Conservation (phyloP, 2,888 invertebrate species). For the Craniophora ligustri region DNA sequence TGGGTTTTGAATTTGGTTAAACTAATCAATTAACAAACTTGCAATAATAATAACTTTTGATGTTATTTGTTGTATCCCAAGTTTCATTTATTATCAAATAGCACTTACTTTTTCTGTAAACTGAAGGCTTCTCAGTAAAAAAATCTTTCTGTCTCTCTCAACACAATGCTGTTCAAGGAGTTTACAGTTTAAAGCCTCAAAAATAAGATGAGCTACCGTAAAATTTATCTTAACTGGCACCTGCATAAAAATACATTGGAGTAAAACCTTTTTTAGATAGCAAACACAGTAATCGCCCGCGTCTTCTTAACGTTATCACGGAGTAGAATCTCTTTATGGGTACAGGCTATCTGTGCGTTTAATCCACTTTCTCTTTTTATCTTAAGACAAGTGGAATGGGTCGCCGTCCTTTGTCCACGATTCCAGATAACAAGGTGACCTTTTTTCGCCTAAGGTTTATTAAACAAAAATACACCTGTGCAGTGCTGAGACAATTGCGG, state of each 20-base stretch:
- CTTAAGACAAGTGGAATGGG: conserved; percentile 76
- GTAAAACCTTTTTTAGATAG: conserved; percentile 63
- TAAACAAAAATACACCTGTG: conserved; percentile 81
- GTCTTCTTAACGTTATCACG: conserved; percentile 54
- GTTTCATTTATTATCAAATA: too few species aligned
- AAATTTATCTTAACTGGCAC: conserved; percentile 65
- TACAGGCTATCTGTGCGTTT: conserved; percentile 81
- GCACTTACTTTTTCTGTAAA: neutral
- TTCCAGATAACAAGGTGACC: conserved; percentile 75
- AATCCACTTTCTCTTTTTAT: conserved; percentile 84
- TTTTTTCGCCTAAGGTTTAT: conserved; percentile 74
- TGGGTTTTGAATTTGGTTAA: too few species aligned
- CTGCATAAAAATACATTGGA: conserved; percentile 64
- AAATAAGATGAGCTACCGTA: conserved; percentile 55
- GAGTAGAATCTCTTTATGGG: conserved; percentile 57
- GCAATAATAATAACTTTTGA: too few species aligned
- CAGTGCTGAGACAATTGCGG: conserved; percentile 68
- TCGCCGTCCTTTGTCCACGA: conserved; percentile 76
- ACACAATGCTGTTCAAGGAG: conserved; percentile 31
- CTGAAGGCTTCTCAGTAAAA: conserved; percentile 12
- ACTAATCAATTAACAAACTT: too few species aligned
- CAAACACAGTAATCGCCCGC: conserved; percentile 52
- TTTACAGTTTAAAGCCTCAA: conserved; percentile 42
- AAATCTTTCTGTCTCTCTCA: conserved; percentile 18
- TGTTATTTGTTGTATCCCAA: too few species aligned